These are phyloP conservation scores for Cydia splendana DNA, from an alignment of 1,140 invertebrate species.

Conservation along the genomic window DNA sequence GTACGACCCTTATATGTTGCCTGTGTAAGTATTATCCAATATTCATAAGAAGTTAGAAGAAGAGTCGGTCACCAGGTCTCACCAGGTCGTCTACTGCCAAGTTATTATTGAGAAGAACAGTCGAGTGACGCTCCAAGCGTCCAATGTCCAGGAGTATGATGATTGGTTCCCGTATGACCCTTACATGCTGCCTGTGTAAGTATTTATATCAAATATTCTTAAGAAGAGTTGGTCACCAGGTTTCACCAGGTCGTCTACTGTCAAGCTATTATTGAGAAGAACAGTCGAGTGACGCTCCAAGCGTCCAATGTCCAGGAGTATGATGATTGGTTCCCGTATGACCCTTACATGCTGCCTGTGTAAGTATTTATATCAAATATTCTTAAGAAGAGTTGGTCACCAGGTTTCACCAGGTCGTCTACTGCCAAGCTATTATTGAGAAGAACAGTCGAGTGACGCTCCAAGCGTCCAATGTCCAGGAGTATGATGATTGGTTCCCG, in stretches of 20 bases:
- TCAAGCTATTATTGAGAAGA: slow-evolving; percentile 93
- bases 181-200: slow-evolving; percentile 71
- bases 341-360: slow-evolving; percentile 72
- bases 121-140: too few relatives aligned
- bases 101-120: slow-evolving; percentile 93
- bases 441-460: slow-evolving; percentile 87
- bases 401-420: slow-evolving; percentile 89
- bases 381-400: not conserved
- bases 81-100: slow-evolving; percentile 96
- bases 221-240: slow-evolving; percentile 32
- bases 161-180: slow-evolving; percentile 79
- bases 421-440: slow-evolving; percentile 95
- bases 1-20: slow-evolving; percentile 73
- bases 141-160: too few relatives aligned
- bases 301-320: too few relatives aligned
- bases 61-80: slow-evolving; percentile 47
- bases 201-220: slow-evolving; percentile 76
- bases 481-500: slow-evolving; percentile 76
- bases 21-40: slow-evolving; percentile 57
- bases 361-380: slow-evolving; percentile 48
- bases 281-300: too few relatives aligned
- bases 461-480: slow-evolving; percentile 40
- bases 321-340: slow-evolving; percentile 79
- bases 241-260: slow-evolving; percentile 95
- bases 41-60: slow-evolving; percentile 42